These are phyloP conservation scores for Catostylus mosaicus DNA, from an alignment of 30 jellyfish, hydroid and myxozoan species.

Conservation along the genomic window DNA sequence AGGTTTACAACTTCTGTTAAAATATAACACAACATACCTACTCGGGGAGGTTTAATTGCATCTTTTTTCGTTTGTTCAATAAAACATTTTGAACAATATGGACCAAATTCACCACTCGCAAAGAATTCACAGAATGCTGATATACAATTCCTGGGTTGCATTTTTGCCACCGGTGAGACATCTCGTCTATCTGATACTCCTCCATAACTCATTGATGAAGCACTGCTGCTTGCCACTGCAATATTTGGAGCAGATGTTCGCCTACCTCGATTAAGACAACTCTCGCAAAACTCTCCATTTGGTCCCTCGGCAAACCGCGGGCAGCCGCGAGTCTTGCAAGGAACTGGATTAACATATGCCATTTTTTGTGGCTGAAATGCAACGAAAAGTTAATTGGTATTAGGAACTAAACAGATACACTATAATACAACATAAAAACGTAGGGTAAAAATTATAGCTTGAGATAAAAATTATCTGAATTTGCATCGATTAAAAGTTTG, in stretches of 20 bases:
- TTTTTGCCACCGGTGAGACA: not conserved
- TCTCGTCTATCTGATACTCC: slow-evolving; percentile 38
- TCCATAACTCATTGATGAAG: not conserved
- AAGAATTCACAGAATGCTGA: slow-evolving; percentile 61
- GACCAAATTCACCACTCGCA: slow-evolving; percentile 79
- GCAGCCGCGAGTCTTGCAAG: slow-evolving; percentile 82
- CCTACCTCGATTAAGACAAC: slow-evolving; percentile 9
- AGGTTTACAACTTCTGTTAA: no score
- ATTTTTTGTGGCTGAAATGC: not conserved
- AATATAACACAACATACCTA: slow-evolving; percentile 11
- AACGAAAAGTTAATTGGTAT: slow-evolving; percentile 16
- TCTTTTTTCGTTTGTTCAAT: slow-evolving; percentile 75
- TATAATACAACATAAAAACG: no score
- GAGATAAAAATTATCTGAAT: not conserved
- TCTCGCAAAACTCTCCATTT: slow-evolving; percentile 37
- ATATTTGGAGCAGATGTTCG: not conserved
- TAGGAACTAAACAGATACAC: no score
- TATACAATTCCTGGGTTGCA: slow-evolving; percentile 28
- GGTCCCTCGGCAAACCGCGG: slow-evolving; percentile 48
- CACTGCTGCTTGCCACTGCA: slow-evolving; percentile 4
- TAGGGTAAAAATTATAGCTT: no score
- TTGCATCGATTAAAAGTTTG: slow-evolving; percentile 1
- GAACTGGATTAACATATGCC: slow-evolving; percentile 40
- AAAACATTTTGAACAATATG: slow-evolving; percentile 77
- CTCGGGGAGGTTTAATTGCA: not conserved